Conservation (phyloP, 1,140 invertebrate species). For the Rhagoletis zephyria region DNA sequence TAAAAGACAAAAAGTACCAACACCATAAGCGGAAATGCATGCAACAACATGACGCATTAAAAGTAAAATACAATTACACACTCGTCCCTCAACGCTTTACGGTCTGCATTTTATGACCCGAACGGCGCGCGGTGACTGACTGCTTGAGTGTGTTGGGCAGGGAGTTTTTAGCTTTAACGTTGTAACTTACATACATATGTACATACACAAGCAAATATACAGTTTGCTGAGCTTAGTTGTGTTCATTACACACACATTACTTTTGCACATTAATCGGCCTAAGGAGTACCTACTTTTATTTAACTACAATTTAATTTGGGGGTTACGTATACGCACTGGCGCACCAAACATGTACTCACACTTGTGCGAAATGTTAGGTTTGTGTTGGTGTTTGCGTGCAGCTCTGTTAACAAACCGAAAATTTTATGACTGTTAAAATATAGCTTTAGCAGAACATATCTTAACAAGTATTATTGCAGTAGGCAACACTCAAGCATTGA, state of each 20-base stretch:
- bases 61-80: background rate
- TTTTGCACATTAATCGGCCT: constrained; percentile 19
- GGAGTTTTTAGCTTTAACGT: background rate
- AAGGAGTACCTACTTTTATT: constrained; percentile 6
- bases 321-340: constrained; percentile 22
- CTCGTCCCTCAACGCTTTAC: background rate
- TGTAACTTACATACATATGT: no score
- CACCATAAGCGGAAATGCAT: background rate
- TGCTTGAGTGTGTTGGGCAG: background rate
- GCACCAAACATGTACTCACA: background rate
- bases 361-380: background rate
- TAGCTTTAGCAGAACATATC: no score
- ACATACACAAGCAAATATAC: no score
- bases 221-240: background rate
- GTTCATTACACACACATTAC: constrained; percentile 5
- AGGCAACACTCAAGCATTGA: no score
- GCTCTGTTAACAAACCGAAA: constrained; percentile 20
- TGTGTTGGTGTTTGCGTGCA: background rate
- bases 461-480: no score
- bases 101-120: background rate
- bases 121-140: background rate
- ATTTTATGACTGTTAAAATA: background rate
- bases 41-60: background rate
- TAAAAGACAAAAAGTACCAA: no score
- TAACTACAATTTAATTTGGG: constrained; percentile 42